These are phyloP conservation scores for Karalla daura DNA, from an alignment of 2,797 vertebrate species.

Conservation along the genomic window DNA sequence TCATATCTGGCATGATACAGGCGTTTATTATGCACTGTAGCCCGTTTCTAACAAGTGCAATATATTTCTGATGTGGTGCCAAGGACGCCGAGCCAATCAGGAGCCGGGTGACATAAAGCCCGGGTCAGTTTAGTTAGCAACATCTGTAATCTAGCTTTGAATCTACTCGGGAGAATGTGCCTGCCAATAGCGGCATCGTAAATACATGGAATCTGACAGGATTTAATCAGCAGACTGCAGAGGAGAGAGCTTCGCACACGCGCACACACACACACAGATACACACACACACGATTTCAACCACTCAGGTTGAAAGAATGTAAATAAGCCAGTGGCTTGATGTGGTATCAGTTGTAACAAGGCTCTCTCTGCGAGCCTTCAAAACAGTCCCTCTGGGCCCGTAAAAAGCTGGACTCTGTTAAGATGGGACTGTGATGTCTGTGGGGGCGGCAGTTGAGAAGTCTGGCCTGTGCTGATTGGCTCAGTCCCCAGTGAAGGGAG, in stretches of 20 bases:
- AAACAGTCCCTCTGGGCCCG: conserved; percentile 62
- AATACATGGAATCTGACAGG: conserved; percentile 54
- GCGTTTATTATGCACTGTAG: conserved; percentile 20
- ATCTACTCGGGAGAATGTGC: conserved; percentile 27
- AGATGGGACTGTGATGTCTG: conserved; percentile 71
- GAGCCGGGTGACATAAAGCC: conserved; percentile 19
- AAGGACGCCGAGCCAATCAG: conserved; percentile 33
- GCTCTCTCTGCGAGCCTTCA: conserved; percentile 50
- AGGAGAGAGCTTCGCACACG: conserved; percentile 1
- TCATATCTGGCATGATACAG: conserved; percentile 12
- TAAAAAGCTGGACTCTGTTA: conserved; percentile 72
- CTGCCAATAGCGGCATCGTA: conserved; percentile 44
- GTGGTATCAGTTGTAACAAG: conserved; percentile 65
- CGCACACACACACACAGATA: conserved; percentile 3
- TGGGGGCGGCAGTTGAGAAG: conserved; percentile 61
- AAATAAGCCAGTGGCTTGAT: conserved; percentile 69
- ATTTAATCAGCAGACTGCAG: conserved; percentile 57
- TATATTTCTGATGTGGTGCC: conserved; percentile 22
- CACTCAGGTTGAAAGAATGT: conserved; percentile 66
- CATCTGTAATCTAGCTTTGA: conserved; percentile 61
- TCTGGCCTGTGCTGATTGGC: conserved; percentile 74
- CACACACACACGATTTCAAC: background rate
- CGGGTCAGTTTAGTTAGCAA: conserved; percentile 21
- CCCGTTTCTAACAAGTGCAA: conserved; percentile 23
- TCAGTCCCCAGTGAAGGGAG: conserved; percentile 70